These are phyloP conservation scores for Rhodeus uyekii DNA, from an alignment of 2,797 vertebrate genomes.

Conservation along the genomic window DNA sequence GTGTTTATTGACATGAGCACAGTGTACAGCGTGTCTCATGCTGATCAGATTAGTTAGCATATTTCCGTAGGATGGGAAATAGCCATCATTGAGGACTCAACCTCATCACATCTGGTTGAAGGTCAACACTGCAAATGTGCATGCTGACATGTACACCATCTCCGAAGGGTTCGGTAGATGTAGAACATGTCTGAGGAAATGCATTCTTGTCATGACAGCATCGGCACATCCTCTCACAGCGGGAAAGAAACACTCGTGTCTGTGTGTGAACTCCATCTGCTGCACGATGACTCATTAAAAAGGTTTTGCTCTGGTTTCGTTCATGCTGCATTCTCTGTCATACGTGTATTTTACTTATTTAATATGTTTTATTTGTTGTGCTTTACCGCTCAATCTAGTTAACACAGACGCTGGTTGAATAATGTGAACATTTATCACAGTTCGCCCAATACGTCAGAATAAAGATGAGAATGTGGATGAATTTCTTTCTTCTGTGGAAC, in stretches of 20 bases:
- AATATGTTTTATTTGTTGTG: background rate
- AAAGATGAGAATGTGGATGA: background rate
- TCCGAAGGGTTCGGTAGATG: background rate
- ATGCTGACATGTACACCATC: background rate
- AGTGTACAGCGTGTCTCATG: background rate
- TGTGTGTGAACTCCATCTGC: slow-evolving; percentile 11
- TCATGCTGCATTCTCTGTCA: background rate
- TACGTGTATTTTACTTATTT: background rate
- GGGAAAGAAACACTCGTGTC: background rate
- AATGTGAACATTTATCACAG: background rate
- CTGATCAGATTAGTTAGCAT: background rate
- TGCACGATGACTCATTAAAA: background rate
- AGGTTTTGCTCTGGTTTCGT: background rate
- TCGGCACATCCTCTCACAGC: slow-evolving; percentile 12
- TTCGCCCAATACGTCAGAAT: background rate
- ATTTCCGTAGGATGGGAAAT: background rate
- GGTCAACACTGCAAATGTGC: background rate
- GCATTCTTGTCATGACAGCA: background rate
- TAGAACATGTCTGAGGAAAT: background rate
- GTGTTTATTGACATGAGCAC: background rate
- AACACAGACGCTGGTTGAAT: background rate
- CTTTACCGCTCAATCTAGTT: background rate
- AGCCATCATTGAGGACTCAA: background rate
- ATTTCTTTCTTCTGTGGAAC: background rate
- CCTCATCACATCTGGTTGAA: slow-evolving; percentile 7